phyloP scores from a whole-genome alignment of 2,797 vertebrate species.

The Aplochiton taeniatus region DNA sequence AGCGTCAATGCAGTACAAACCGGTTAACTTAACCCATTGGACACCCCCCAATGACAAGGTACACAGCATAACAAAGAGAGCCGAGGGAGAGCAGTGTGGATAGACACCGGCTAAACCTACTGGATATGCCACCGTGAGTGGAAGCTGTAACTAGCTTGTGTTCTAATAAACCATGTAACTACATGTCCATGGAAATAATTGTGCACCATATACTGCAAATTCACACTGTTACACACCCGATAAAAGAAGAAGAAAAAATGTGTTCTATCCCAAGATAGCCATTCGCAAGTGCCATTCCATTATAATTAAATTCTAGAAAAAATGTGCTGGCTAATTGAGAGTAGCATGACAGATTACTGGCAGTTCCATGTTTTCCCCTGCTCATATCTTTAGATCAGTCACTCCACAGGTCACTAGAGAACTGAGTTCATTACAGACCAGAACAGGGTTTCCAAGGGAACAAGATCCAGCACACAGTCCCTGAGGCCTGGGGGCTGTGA shows the following conservation, averaged over 20 bases:
- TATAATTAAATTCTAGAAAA: too few species aligned
- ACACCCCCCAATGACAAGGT: constrained; percentile 23
- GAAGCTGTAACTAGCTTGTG: neutral
- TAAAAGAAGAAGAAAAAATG: too few species aligned
- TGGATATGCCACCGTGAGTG: neutral
- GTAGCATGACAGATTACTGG: constrained; percentile 54
- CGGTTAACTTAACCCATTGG: constrained; percentile 33
- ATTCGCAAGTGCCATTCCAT: too few species aligned
- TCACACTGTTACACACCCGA: too few species aligned
- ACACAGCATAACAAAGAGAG: constrained; percentile 22
- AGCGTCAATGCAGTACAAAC: constrained; percentile 39
- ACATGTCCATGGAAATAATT: too few species aligned
- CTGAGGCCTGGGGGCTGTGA: constrained; percentile 44
- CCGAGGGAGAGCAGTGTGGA: neutral
- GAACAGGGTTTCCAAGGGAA: constrained; percentile 75
- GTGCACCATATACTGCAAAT: too few species aligned
- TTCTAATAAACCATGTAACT: too few species aligned
- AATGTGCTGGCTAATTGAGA: constrained; percentile 38
- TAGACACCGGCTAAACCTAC: neutral
- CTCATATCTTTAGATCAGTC: constrained; percentile 64
- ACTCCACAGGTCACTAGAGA: constrained; percentile 56
- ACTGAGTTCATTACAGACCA: constrained; percentile 64
- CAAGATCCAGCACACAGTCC: constrained; percentile 57
- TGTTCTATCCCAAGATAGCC: too few species aligned
- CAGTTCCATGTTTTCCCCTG: constrained; percentile 59